Percentiles rank a stretch among this genome's conserved stretches.
These are phyloP conservation scores for Cinclus mexicanus DNA, from an alignment of 2,113 vertebrate species.

Conservation along the genomic window DNA sequence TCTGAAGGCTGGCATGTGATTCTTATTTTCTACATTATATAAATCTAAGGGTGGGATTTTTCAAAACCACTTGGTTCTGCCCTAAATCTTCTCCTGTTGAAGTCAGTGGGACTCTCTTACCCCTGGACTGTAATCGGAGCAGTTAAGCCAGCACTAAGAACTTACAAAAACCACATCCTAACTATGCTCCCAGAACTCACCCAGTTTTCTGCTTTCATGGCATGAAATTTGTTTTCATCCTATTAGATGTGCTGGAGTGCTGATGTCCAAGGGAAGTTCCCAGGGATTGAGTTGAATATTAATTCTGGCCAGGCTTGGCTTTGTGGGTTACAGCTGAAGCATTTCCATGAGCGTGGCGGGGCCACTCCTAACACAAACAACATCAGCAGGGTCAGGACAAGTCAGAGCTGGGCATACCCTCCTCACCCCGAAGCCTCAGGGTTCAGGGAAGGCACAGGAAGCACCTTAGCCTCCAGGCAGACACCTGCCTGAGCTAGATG, in stretches of 20 bases:
- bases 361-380: not conserved
- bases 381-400: not conserved
- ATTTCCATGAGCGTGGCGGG: not conserved
- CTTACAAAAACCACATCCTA: constrained; percentile 60
- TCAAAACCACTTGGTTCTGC: constrained; percentile 27
- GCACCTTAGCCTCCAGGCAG: not conserved
- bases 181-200: constrained; percentile 53
- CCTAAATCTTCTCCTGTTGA: constrained; percentile 10
- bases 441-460: not conserved
- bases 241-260: constrained; percentile 46
- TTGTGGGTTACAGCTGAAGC: constrained; percentile 3
- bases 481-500: not conserved
- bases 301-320: constrained; percentile 42
- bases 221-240: constrained; percentile 57
- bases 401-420: not conserved
- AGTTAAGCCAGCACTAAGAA: constrained; percentile 17
- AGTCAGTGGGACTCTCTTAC: constrained; percentile 26
- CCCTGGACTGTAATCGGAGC: constrained; percentile 4
- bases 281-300: constrained; percentile 7
- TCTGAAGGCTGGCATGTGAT: constrained; percentile 31
- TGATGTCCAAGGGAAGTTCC: constrained; percentile 38
- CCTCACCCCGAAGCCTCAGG: not conserved
- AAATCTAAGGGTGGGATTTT: constrained; percentile 39
- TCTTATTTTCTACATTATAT: not conserved
- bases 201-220: constrained; percentile 60